Base-by-base conservation (phyloP, 2,888 invertebrate genomes). In the Leptinotarsa peninsularis region DNA sequence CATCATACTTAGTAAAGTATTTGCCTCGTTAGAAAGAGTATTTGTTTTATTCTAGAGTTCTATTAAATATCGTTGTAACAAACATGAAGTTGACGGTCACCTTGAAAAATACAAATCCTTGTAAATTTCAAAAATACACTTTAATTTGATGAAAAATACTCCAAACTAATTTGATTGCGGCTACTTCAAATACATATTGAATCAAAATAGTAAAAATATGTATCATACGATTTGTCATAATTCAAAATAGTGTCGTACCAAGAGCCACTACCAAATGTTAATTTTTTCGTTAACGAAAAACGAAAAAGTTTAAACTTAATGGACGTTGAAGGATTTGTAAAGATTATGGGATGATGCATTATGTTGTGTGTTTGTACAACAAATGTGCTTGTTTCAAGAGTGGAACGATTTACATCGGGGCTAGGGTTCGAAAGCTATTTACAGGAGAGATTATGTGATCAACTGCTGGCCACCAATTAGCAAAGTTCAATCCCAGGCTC, bases 301-400 rank as follows among this genome's bases (percentile, higher is more conserved):
- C 71, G 2, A 43, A 58, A 67, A 66, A 33, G 14, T 33, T 66
- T 10, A 23, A 60, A 70, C 58, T 17, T 49, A 73, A 73, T 73
- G 69, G 76, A 69, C 68, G 21, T 56, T n/a, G 54, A 23, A 69
- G 74, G 74, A 74, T 68, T 76, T 71, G 50, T 21, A 63, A 69
- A 54, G 76, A 74, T 76, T 74, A 74, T 63, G 49, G 43, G 67
- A 27, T 63, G 66, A 66, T 66, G 72, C 68, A 77, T 73, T 75
- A 68, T 67, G 72, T 63, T 67, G 60, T 71, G 68, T 77, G 73
- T 78, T 78, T 78, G 72, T 73, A 58, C 73, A 78, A 74, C 73
- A 71, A 75, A 78, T 74, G 74, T 75, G 77, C 74, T 73, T 75
- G 71, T 76, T 78, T 75, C 75, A 75, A 75, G 72, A 74, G 77